phyloP scores from a whole-genome alignment of 2,797 vertebrate species.

The Brachymystax lenok region DNA sequence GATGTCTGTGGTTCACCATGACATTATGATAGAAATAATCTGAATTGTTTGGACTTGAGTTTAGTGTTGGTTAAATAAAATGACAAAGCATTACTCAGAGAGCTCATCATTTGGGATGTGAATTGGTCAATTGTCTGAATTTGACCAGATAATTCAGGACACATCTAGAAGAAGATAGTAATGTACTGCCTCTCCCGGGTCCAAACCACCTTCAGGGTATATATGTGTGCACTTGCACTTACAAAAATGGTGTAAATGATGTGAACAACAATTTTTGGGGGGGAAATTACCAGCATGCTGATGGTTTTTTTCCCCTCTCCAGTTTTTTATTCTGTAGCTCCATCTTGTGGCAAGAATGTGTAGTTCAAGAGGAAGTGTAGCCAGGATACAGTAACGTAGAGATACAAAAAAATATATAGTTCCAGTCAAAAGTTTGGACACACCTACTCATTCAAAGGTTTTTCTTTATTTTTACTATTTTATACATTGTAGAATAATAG shows the following conservation, averaged over 20 bases:
- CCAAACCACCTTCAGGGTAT: background rate
- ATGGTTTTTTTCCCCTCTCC: background rate
- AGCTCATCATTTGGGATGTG: background rate
- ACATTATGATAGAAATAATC: no score
- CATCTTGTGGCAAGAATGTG: slow-evolving; percentile 53
- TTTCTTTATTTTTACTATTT: no score
- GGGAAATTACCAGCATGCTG: background rate
- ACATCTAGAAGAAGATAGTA: no score
- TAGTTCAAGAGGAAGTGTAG: background rate
- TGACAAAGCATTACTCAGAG: background rate
- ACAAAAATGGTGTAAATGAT: background rate
- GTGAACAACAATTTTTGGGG: background rate
- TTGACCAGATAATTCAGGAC: background rate
- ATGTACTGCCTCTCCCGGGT: background rate
- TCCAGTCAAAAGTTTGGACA: no score
- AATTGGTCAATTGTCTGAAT: background rate
- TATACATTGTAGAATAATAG: no score
- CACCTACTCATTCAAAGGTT: no score
- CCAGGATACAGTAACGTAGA: no score
- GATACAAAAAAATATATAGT: no score
- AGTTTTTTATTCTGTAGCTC: slow-evolving; percentile 26
- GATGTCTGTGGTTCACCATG: background rate
- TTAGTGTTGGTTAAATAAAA: no score
- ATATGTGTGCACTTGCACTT: background rate
- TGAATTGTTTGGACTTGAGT: no score